These are phyloP conservation scores for Microctonus aethiopoides DNA, from an alignment of 2,888 invertebrate species.

Conservation along the genomic window DNA sequence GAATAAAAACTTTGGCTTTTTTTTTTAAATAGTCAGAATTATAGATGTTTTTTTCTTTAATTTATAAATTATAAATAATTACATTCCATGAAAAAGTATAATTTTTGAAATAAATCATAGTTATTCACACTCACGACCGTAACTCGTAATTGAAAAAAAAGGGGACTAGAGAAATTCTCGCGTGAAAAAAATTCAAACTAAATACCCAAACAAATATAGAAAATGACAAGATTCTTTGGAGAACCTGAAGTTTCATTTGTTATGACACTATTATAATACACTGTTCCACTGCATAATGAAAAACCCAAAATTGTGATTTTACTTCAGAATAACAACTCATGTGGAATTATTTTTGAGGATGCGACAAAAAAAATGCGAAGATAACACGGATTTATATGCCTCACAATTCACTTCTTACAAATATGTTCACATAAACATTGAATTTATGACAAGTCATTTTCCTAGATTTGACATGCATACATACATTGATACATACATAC, in stretches of 20 bases:
- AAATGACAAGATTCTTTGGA: conserved; percentile 48
- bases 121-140: not conserved
- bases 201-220: not conserved
- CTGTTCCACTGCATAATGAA: not conserved
- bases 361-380: not conserved
- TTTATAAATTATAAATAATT: not conserved
- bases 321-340: not conserved
- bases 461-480: too few species aligned
- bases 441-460: not conserved
- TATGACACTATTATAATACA: not conserved
- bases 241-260: conserved; percentile 21
- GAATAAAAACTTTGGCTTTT: conserved; percentile 5
- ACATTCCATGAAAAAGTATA: not conserved
- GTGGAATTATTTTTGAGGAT: not conserved
- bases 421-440: not conserved
- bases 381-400: not conserved
- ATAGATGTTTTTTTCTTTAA: not conserved
- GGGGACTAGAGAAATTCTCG: not conserved
- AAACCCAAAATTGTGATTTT: not conserved
- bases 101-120: not conserved
- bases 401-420: not conserved
- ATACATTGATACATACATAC: too few species aligned
- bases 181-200: conserved; percentile 1
- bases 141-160: not conserved
- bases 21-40: conserved; percentile 1